Conservation (phyloP, 2,797 vertebrate genomes). For the Atherinosoma microstoma region DNA sequence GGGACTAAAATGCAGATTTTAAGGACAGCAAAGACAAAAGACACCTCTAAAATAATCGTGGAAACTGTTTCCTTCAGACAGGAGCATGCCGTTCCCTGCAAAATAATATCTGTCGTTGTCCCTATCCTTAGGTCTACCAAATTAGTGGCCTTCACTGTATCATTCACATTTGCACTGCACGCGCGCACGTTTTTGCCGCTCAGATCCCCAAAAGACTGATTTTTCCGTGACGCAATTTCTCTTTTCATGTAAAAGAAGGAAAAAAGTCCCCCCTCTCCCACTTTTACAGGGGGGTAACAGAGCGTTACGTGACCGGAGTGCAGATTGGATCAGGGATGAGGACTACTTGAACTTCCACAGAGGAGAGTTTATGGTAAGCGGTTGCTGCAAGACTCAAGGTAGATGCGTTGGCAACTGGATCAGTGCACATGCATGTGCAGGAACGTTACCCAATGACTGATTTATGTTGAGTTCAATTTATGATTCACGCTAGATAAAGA, state of each 20-base stretch:
- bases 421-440: slow-evolving; percentile 38
- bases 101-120: background rate
- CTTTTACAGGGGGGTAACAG: slow-evolving; percentile 73
- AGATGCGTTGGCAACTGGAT: slow-evolving; percentile 24
- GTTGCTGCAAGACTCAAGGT: slow-evolving; percentile 26
- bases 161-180: background rate
- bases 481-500: background rate
- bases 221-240: slow-evolving; percentile 87
- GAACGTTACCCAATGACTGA: background rate
- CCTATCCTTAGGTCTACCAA: background rate
- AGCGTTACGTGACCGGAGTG: slow-evolving; percentile 82
- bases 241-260: slow-evolving; percentile 77
- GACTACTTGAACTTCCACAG: slow-evolving; percentile 66
- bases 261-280: slow-evolving; percentile 46
- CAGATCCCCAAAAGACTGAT: slow-evolving; percentile 63
- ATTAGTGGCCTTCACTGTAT: background rate
- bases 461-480: background rate
- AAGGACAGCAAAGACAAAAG: background rate
- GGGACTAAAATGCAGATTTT: background rate
- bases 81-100: background rate
- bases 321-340: slow-evolving; percentile 72
- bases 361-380: slow-evolving; percentile 53
- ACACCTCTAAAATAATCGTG: background rate
- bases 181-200: slow-evolving; percentile 55
- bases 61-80: background rate